These are phyloP conservation scores for Neotoma lepida DNA, from an alignment of 2,113 vertebrate species.

Conservation along the genomic window DNA sequence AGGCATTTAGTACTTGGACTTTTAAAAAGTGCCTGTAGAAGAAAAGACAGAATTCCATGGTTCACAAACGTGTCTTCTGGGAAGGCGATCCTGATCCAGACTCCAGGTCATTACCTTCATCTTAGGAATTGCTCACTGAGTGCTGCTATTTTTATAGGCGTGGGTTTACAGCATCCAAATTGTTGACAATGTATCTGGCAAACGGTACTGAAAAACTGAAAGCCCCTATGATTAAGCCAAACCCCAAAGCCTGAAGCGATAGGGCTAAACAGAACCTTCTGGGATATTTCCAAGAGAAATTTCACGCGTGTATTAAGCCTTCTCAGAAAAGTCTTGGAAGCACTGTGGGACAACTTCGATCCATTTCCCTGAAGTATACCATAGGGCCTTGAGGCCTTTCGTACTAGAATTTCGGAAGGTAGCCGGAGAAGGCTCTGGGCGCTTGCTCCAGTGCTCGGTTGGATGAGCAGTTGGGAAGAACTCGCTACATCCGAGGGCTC, in stretches of 20 bases:
- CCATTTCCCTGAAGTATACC: not conserved
- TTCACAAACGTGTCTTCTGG: not conserved
- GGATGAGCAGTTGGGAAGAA: not conserved
- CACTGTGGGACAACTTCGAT: not conserved
- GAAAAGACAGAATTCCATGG: not conserved
- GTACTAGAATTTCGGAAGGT: not conserved
- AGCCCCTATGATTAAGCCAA: not conserved
- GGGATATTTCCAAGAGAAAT: not conserved
- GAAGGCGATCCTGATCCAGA: not conserved
- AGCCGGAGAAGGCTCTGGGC: fast-evolving
- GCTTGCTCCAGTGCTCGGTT: fast-evolving
- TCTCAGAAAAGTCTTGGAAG: not conserved
- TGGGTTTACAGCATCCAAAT: not conserved
- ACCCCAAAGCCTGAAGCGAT: not conserved
- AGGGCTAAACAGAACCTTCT: not conserved
- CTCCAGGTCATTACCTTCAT: not conserved
- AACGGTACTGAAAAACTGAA: not conserved
- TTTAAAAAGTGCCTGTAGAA: not conserved
- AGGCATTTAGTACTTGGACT: not conserved
- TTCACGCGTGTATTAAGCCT: not conserved
- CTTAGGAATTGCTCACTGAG: not conserved
- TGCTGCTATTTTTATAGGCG: not conserved
- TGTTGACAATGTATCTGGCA: not conserved
- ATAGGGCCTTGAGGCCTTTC: not conserved
- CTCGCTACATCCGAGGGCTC: fast-evolving